These are phyloP conservation scores for Gymnopithys bicolor DNA, from an alignment of 2,797 vertebrate genomes.

Conservation along the genomic window DNA sequence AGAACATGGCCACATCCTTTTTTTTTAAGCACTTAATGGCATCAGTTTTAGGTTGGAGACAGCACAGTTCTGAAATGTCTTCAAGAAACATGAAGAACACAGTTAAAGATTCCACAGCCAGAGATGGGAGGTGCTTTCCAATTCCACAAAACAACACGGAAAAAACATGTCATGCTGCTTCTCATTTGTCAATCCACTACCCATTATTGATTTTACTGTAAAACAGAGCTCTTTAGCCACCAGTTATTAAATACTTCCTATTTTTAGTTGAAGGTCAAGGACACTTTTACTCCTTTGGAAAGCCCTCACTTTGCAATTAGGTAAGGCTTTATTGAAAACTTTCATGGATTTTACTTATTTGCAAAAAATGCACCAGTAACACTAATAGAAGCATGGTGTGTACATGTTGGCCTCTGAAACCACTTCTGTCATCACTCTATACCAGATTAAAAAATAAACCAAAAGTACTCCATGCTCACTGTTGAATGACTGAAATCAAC, in stretches of 20 bases:
- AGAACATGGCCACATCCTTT: background rate
- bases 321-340: background rate
- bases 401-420: background rate
- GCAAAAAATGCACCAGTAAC: background rate
- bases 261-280: background rate
- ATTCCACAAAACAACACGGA: background rate
- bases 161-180: background rate
- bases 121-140: background rate
- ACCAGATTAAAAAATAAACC: background rate
- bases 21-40: background rate
- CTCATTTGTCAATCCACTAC: background rate
- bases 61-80: background rate
- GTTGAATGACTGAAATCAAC: background rate
- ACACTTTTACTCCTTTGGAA: background rate
- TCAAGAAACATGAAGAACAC: background rate
- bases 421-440: background rate
- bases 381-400: background rate
- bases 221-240: background rate
- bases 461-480: background rate
- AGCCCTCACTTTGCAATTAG: background rate
- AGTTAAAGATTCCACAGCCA: background rate
- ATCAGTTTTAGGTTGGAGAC: background rate
- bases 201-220: background rate
- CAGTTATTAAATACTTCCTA: background rate
- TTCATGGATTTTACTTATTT: background rate